phyloP scores from a whole-genome alignment of 2,113 vertebrate species.

The Gadus chalcogrammus region DNA sequence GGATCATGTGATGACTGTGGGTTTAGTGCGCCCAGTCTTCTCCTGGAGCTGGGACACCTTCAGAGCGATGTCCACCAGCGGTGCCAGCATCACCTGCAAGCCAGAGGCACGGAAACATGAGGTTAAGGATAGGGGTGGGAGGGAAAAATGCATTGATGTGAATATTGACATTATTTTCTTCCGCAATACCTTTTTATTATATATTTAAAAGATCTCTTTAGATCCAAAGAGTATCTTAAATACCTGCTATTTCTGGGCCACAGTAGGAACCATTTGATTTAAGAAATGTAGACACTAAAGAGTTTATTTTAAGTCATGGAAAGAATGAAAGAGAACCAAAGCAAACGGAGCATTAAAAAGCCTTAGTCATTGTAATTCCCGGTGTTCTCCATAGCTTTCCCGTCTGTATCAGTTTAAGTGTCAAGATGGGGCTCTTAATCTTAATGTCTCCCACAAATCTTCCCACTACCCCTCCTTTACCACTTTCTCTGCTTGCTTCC shows the following conservation, averaged over 20 bases:
- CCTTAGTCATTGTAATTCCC: too few relatives aligned
- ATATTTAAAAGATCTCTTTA: too few relatives aligned
- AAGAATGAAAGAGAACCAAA: too few relatives aligned
- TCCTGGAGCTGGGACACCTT: slow-evolving; percentile 91
- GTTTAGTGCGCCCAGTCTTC: slow-evolving; percentile 81
- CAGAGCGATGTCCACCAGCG: slow-evolving; percentile 90
- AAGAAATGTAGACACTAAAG: too few relatives aligned
- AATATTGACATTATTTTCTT: too few relatives aligned
- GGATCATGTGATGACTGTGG: slow-evolving; percentile 94
- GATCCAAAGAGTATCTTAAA: neutral
- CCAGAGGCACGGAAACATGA: neutral
- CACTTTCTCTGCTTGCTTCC: slow-evolving; percentile 40
- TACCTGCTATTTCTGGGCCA: too few relatives aligned
- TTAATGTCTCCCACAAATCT: slow-evolving; percentile 24
- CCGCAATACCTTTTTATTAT: too few relatives aligned
- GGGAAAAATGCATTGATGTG: too few relatives aligned
- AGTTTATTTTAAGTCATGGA: too few relatives aligned
- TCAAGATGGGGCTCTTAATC: slow-evolving; percentile 23
- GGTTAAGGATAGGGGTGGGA: too few relatives aligned
- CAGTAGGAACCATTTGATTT: slow-evolving; percentile 22
- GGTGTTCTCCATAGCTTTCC: neutral
- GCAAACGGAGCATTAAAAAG: too few relatives aligned
- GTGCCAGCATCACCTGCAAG: slow-evolving; percentile 89
- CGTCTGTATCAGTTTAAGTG: slow-evolving; percentile 50
- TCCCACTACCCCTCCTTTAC: slow-evolving; percentile 30